Base-by-base conservation (phyloP, 2,888 invertebrate species). In the Odiellus spinosus region DNA sequence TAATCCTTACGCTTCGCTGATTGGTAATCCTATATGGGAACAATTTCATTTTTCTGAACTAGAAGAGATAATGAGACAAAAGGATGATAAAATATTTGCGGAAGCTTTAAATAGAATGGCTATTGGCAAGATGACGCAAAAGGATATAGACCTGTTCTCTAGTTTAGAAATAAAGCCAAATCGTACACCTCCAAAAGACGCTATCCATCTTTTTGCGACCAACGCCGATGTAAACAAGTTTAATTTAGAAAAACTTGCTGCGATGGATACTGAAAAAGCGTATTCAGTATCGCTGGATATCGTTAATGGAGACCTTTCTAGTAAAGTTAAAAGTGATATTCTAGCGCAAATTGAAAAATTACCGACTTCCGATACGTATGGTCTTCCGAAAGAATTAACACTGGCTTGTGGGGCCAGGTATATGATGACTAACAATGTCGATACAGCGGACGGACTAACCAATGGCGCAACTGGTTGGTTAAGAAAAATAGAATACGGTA, bases 381-480 rank as follows among this genome's bases (percentile, higher is more conserved):
- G n/a, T n/a, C n/a, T n/a, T n/a, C n/a, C n/a, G 3, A 34, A 26
- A 17, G 4, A 6, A 14, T 10, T 42, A 3, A 17, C 3, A 10
- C 34, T 42, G 26, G 48, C 43, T 15, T 40, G 10, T 10, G 52
- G 48, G 12, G 49, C 44, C 1, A 26, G 40, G 1, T 55, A 56
- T 20, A 51, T 57, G 41, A 42, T 57, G 3, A 26, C 49, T 3
- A 44, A 38, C 11, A 58, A 58, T 33, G 35, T 58, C 15, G 47
- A 51, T 35, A 49, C 50, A 0, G 2, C 35, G 1, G 56, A 56
- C 45, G 54, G 54, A 0, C 40, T 57, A 1, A n/a, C n/a, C n/a
- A n/a, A n/a, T n/a, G n/a, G n/a, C n/a, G n/a, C n/a, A n/a, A n/a
- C n/a, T n/a, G n/a, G n/a, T n/a, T n/a, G n/a, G n/a, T n/a, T n/a